phyloP scores from a whole-genome alignment of 2,113 vertebrate species.

The Trichomycterus rosablanca region DNA sequence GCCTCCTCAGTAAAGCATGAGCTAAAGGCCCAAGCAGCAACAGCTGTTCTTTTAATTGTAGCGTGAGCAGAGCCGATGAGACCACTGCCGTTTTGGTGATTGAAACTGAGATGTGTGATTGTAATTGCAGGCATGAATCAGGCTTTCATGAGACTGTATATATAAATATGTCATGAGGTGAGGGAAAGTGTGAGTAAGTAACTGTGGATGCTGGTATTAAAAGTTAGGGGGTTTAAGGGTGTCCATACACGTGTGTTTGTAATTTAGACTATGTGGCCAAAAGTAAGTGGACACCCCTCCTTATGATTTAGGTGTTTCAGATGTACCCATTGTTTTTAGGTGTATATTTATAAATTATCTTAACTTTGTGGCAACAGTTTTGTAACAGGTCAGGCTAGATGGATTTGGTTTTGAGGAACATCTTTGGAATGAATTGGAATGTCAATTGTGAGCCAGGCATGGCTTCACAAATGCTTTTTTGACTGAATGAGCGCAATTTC shows the following conservation, averaged over 20 bases:
- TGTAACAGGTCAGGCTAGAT: too few relatives aligned
- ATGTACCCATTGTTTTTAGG: too few relatives aligned
- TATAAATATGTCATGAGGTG: constrained; percentile 26
- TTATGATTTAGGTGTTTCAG: too few relatives aligned
- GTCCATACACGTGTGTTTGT: constrained; percentile 60
- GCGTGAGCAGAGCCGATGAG: constrained; percentile 8
- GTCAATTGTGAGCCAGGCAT: too few relatives aligned
- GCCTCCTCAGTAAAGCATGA: constrained; percentile 20
- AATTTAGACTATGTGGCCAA: too few relatives aligned
- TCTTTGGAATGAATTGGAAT: too few relatives aligned
- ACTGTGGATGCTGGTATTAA: constrained; percentile 46
- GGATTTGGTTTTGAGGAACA: too few relatives aligned
- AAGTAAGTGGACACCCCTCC: too few relatives aligned
- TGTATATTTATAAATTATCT: too few relatives aligned
- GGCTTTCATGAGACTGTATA: constrained; percentile 26
- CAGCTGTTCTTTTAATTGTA: background rate
- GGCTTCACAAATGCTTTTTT: too few relatives aligned
- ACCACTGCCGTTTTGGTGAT: constrained; percentile 27
- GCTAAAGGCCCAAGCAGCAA: constrained; percentile 3
- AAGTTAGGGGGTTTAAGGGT: constrained; percentile 68
- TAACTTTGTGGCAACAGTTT: too few relatives aligned
- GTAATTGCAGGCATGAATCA: constrained; percentile 7
- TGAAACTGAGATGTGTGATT: constrained; percentile 17
- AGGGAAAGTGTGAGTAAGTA: constrained; percentile 15
- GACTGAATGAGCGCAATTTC: too few relatives aligned